A percentile compares a stretch with the other conserved stretches of the same genome.
phyloP scores from a whole-genome alignment of 2,113 vertebrate genomes.

The Ophthalmolycus amberensis region DNA sequence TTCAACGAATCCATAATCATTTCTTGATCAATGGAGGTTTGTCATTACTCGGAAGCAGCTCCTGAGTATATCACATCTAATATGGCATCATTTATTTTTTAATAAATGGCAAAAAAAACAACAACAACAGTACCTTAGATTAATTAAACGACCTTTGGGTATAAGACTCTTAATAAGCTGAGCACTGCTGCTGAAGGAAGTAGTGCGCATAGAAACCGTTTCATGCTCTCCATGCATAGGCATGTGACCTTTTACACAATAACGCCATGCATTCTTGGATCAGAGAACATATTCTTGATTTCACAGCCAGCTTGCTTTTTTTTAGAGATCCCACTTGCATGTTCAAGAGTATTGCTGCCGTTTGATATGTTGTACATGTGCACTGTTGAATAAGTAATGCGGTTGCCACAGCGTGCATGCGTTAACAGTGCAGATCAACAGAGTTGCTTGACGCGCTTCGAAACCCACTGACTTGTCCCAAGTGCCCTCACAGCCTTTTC shows the following conservation, averaged over 20 bases:
- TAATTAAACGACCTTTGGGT: slow-evolving; percentile 52
- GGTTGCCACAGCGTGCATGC: slow-evolving; percentile 56
- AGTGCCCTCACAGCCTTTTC: slow-evolving; percentile 53
- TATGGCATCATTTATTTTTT: not conserved
- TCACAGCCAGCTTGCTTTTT: slow-evolving; percentile 63
- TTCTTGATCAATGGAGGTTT: not conserved
- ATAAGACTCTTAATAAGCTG: slow-evolving; percentile 32
- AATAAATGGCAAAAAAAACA: not conserved
- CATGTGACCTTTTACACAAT: slow-evolving; percentile 63
- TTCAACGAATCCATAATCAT: not conserved
- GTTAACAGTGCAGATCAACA: slow-evolving; percentile 59
- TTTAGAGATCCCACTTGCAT: slow-evolving; percentile 49
- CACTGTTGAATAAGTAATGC: slow-evolving; percentile 76
- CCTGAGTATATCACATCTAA: not conserved
- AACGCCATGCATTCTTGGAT: slow-evolving; percentile 58
- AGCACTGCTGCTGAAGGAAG: slow-evolving; percentile 10
- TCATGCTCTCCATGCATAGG: slow-evolving; percentile 17
- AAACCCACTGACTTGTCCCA: slow-evolving; percentile 47
- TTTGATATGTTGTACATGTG: slow-evolving; percentile 68
- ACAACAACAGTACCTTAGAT: slow-evolving; percentile 42
- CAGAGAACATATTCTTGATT: slow-evolving; percentile 66
- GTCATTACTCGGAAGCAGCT: not conserved
- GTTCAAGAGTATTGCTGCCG: slow-evolving; percentile 56
- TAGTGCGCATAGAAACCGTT: slow-evolving; percentile 26
- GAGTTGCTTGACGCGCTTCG: slow-evolving; percentile 53